These are phyloP conservation scores for Diarsia brunnea DNA, from an alignment of 2,888 invertebrate species.

Conservation along the genomic window DNA sequence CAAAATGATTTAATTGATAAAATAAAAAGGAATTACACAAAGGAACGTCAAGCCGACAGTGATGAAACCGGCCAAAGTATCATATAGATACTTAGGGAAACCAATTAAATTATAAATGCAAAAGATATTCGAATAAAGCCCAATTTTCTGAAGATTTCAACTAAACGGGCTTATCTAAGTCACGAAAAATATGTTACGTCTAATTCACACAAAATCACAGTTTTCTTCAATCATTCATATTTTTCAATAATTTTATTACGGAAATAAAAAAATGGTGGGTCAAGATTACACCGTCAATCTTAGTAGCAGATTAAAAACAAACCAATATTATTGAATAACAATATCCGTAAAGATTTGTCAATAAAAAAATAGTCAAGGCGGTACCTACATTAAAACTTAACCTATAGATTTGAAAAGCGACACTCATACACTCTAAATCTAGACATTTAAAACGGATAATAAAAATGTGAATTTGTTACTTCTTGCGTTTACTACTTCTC, in stretches of 20 bases:
- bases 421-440: constrained; percentile 42
- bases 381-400: constrained; percentile 64
- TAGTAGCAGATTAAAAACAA: constrained; percentile 39
- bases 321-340: constrained; percentile 33
- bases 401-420: constrained; percentile 61
- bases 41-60: constrained; percentile 61
- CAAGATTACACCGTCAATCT: constrained; percentile 52
- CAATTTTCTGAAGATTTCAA: constrained; percentile 26
- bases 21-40: constrained; percentile 60
- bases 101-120: constrained; percentile 63
- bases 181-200: constrained; percentile 38
- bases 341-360: constrained; percentile 35
- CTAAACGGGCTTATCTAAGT: constrained; percentile 27
- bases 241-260: constrained; percentile 32
- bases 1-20: constrained; percentile 65
- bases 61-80: constrained; percentile 51
- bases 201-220: constrained; percentile 68
- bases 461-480: constrained; percentile 49
- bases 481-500: constrained; percentile 82
- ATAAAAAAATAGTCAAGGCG: constrained; percentile 53
- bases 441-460: constrained; percentile 23
- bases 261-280: constrained; percentile 60
- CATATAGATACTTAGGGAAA: constrained; percentile 43
- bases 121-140: constrained; percentile 58
- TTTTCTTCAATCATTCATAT: constrained; percentile 60